Conservation (phyloP, 30 jellyfish, hydroid and myxozoan species). For the Mastigias papua region DNA sequence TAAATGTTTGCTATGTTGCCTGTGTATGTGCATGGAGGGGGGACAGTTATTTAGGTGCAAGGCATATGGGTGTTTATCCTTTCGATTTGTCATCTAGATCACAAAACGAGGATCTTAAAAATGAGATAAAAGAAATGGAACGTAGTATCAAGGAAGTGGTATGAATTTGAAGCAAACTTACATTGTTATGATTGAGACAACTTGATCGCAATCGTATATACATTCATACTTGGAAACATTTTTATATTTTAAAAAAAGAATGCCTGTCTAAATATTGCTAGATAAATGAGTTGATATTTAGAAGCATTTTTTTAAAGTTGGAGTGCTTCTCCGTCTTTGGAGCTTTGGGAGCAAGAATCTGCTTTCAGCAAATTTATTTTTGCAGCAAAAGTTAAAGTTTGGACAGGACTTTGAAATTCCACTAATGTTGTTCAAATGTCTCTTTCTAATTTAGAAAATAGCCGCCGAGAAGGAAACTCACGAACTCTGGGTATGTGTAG, state of each 20-base stretch:
- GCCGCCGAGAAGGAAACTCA: conserved; percentile 65
- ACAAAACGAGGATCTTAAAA: conserved; percentile 70
- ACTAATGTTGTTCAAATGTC: not conserved
- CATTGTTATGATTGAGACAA: no score
- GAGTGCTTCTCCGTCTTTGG: no score
- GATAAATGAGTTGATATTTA: no score
- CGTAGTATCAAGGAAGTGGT: conserved; percentile 62
- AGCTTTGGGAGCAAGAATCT: no score
- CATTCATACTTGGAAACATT: no score
- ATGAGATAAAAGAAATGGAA: conserved; percentile 75
- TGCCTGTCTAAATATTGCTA: no score
- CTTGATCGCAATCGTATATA: no score
- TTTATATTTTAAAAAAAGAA: no score
- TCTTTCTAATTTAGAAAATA: conserved; percentile 21
- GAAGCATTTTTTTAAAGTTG: no score
- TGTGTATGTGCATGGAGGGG: no score
- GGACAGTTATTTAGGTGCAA: no score
- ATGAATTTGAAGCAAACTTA: not conserved
- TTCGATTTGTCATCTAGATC: conserved; percentile 9
- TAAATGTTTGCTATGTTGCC: no score
- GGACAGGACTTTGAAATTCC: not conserved
- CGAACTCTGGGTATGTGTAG: conserved; percentile 59
- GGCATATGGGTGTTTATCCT: not conserved
- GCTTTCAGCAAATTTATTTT: not conserved
- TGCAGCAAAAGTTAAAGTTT: not conserved